Conservation (phyloP, 2,113 vertebrate species). For the Albula glossodonta region DNA sequence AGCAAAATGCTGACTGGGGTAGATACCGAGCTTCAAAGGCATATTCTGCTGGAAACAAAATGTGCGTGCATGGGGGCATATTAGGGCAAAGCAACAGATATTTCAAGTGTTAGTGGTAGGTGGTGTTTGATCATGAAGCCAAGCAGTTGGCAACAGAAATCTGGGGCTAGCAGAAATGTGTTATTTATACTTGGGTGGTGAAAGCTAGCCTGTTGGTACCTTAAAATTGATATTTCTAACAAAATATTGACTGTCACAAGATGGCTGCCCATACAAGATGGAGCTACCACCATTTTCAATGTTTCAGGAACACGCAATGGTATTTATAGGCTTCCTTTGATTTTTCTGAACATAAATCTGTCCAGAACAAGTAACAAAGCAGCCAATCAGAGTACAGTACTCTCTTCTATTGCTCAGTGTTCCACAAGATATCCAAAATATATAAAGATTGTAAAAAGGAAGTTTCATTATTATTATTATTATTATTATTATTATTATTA, state of each 20-base stretch:
- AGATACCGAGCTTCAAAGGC: conserved; percentile 4
- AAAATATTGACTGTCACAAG: too few relatives aligned
- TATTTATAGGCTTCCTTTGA: too few relatives aligned
- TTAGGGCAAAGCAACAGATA: conserved; percentile 51
- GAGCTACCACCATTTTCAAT: neutral
- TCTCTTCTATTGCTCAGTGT: too few relatives aligned
- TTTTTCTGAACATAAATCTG: too few relatives aligned
- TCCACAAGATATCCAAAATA: too few relatives aligned
- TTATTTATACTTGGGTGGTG: conserved; percentile 4
- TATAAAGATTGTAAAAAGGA: too few relatives aligned
- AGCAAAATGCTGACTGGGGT: neutral
- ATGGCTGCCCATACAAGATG: neutral
- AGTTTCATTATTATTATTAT: too few relatives aligned
- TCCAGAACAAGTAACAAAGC: too few relatives aligned
- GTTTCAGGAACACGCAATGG: too few relatives aligned
- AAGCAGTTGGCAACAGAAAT: conserved; percentile 32
- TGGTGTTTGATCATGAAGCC: conserved; percentile 40
- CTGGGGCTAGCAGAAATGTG: neutral
- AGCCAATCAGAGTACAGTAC: too few relatives aligned
- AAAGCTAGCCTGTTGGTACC: neutral
- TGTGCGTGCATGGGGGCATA: conserved; percentile 33
- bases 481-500: too few relatives aligned
- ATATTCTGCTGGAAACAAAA: conserved; percentile 20
- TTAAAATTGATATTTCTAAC: neutral
- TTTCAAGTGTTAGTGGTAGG: conserved; percentile 47